phyloP scores from a whole-genome alignment of 1,140 invertebrate genomes.

The Trissolcus basalis region DNA sequence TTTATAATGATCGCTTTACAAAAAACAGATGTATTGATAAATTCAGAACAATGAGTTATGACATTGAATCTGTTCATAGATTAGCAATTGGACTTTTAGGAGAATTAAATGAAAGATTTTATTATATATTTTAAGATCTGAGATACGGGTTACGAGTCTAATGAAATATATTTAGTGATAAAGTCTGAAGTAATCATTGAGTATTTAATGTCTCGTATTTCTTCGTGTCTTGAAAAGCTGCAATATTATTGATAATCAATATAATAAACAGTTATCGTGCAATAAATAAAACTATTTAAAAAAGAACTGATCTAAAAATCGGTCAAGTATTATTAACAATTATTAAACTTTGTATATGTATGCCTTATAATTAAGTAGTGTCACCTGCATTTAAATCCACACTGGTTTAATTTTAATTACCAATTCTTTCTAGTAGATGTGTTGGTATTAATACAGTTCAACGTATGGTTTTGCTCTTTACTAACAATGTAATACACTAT shows the following conservation, averaged over 20 bases:
- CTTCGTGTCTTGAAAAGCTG: neutral
- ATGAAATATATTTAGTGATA: no score
- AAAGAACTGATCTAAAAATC: neutral
- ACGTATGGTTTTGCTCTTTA: conserved; percentile 16
- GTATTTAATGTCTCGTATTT: no score
- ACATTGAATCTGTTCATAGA: no score
- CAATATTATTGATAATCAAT: neutral
- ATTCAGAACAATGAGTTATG: no score
- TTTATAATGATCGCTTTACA: no score
- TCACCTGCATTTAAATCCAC: neutral
- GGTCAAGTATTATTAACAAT: neutral
- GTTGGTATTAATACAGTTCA: neutral
- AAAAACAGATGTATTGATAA: no score
- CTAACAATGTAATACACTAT: conserved; percentile 24
- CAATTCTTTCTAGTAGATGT: conserved; percentile 15
- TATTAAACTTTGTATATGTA: neutral
- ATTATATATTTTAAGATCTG: no score
- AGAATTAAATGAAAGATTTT: no score
- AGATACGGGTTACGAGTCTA: no score
- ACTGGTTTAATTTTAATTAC: conserved; percentile 14
- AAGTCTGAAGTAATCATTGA: no score
- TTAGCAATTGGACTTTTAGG: no score
- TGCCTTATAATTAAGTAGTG: neutral
- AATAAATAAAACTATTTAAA: neutral
- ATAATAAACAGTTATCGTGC: neutral